Evolutionary conservation across 2,797 vertebrate genomes (phyloP).

Genomic region (Enteromius afrohamiltoni): DNA sequence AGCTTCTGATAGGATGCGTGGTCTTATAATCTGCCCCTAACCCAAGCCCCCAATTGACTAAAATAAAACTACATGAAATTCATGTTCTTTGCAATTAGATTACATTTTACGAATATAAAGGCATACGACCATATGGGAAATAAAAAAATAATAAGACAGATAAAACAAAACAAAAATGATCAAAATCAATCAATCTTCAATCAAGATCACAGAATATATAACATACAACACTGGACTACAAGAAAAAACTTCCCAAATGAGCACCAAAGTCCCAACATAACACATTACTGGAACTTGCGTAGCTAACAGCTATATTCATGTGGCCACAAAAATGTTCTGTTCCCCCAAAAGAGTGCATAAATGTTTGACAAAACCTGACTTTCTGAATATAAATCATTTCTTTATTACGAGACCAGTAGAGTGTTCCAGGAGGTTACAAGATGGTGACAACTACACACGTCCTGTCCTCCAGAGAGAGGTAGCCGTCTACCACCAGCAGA

Average conservation of each 20-base stretch:
- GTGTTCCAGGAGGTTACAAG: constrained; percentile 2
- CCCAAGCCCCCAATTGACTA: neutral
- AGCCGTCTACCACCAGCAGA: neutral
- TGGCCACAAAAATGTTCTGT: neutral
- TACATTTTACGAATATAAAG: neutral
- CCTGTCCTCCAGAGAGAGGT: neutral
- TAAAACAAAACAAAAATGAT: no score
- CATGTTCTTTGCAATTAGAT: neutral
- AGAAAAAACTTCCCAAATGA: neutral
- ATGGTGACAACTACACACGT: constrained; percentile 13
- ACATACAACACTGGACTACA: neutral
- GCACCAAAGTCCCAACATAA: neutral
- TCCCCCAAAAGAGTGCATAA: neutral
- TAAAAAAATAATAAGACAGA: no score
- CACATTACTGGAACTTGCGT: neutral
- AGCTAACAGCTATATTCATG: neutral
- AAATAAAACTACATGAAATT: neutral
- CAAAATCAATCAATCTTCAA: neutral
- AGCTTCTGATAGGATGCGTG: no score
- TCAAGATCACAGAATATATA: neutral
- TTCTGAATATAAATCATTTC: constrained; percentile 29
- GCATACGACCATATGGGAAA: neutral
- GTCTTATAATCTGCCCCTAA: no score
- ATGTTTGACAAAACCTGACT: constrained; percentile 42
- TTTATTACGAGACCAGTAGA: constrained; percentile 10